Evolutionary conservation across 2,113 vertebrate species (phyloP).

Genomic region (Pipra filicauda): DNA sequence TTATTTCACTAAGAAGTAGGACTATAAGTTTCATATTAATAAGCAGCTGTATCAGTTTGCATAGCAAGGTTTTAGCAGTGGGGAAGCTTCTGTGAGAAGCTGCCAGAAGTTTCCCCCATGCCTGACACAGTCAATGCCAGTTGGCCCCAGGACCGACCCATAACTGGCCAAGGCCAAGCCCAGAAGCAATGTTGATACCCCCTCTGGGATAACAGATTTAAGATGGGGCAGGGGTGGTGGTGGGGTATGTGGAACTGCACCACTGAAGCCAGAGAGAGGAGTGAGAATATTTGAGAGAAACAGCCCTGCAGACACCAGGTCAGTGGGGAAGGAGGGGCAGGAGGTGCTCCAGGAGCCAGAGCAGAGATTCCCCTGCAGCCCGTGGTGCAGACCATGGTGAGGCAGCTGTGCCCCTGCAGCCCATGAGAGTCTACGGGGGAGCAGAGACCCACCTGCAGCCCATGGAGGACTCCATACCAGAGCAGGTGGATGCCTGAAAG

Average conservation of each 20-base stretch:
- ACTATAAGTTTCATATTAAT: neutral
- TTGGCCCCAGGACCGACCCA: neutral
- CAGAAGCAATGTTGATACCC: neutral
- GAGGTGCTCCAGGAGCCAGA: neutral
- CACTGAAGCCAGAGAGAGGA: neutral
- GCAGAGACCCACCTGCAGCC: neutral
- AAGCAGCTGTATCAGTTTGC: neutral
- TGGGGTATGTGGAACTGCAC: neutral
- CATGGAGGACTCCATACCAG: rapidly evolving
- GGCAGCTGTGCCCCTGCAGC: neutral
- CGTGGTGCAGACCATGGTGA: neutral
- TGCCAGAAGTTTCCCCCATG: neutral
- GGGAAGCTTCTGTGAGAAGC: neutral
- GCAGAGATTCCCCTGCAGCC: neutral
- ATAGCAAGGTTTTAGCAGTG: neutral
- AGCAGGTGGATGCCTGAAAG: neutral
- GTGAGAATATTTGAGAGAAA: neutral
- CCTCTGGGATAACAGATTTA: neutral
- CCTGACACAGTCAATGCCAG: neutral
- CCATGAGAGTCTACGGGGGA: neutral
- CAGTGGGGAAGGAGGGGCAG: neutral
- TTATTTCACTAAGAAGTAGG: neutral
- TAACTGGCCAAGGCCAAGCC: neutral
- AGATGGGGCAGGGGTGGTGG: neutral
- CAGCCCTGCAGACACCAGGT: neutral